Conservation (phyloP, 2,888 invertebrate species). For the Seladonia tumulorum region DNA sequence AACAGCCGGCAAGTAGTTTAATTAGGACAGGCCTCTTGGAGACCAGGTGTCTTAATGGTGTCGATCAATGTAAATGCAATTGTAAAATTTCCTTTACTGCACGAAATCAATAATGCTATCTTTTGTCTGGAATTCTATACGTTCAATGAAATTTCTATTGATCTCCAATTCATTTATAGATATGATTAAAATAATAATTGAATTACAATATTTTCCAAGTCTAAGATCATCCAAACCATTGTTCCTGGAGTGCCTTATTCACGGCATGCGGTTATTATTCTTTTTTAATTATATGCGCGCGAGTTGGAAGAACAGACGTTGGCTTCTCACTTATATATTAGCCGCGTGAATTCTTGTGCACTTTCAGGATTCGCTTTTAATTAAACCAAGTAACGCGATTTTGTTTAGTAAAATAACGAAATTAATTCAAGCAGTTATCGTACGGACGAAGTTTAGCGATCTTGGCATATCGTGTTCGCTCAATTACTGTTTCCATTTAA, state of each 20-base stretch:
- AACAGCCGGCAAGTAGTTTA: conserved; percentile 24
- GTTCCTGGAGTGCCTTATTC: not conserved
- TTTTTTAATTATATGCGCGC: not conserved
- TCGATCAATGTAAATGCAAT: not conserved
- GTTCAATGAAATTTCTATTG: not conserved
- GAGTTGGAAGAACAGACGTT: not conserved
- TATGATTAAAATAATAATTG: too few relatives aligned
- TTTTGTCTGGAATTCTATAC: not conserved
- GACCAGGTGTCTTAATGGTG: not conserved
- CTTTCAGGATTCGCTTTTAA: not conserved
- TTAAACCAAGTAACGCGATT: not conserved
- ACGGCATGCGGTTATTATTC: not conserved
- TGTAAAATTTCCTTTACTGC: not conserved
- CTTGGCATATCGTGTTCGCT: too few relatives aligned
- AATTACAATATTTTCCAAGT: too few relatives aligned
- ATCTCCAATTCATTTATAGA: not conserved
- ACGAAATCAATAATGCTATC: not conserved
- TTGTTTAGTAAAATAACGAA: not conserved
- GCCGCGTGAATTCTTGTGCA: not conserved
- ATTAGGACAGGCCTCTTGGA: conserved; percentile 13
- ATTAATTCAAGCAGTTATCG: not conserved
- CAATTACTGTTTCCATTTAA: not conserved
- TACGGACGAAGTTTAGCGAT: not conserved
- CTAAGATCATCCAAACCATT: too few relatives aligned
- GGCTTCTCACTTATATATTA: not conserved